Evolutionary conservation across 2,888 invertebrate species (phyloP), one percentile per base, ranked within the genome.

Genomic region (Microctonus brassicae): DNA sequence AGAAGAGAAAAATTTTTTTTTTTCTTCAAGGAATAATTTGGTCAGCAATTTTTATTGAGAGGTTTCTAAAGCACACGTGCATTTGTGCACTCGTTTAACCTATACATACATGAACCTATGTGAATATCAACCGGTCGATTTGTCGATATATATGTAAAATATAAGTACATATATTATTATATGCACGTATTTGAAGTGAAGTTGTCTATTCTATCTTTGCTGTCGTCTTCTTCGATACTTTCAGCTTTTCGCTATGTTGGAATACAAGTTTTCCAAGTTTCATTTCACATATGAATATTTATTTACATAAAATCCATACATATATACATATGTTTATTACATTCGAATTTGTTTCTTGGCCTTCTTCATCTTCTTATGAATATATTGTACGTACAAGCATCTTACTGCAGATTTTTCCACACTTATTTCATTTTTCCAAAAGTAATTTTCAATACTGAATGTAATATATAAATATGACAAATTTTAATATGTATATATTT

Each of bases 331-430:
- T 26, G 42, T 47, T 17, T 47, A 47, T 63, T 29, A 29, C 47
- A 63, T 47, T 34, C n/a, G 57, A 66, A 66, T 55, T 39, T 17
- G 26, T 66, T 53, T 22, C 34, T 36, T 42, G 39, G 58, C 13
- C 58, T 58, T 26, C 47, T 24, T 42, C 42, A 26, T 63, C 29
- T 13, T 47, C 42, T 47, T 34, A 36, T 66, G 66, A 66, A n/a
- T n/a, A 66, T 66, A 66, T 57, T 66, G 66, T 39, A 66, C 66
- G 39, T 26, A 57, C 24, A 57, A 33, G 57, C 57, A 57, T 57
- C 57, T 57, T 39, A 34, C 55, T 66, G 57, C 57, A n/a, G n/a
- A n/a, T 39, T 39, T 57, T 57, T 34, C 26, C 39, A 22, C 13
- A 22, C n/a, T 13, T 33, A n/a, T n/a, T 22, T 29, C 36, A 52